Evolutionary conservation across 1,140 invertebrate genomes (phyloP), one percentile per base, ranked within the genome.

Genomic region (Lerema accius): DNA sequence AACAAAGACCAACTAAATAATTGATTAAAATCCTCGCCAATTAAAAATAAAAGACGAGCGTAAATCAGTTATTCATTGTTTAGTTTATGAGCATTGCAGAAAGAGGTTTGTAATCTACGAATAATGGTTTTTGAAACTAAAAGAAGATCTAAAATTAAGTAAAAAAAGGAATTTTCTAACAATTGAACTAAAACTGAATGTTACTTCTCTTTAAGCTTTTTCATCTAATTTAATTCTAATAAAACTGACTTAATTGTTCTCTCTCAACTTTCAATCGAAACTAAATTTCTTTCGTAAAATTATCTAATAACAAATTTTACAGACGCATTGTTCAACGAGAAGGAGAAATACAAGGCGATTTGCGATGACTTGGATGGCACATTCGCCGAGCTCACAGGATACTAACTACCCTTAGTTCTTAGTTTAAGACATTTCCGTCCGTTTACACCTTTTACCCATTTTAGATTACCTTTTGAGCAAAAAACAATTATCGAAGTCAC

Each of bases 361-460:
- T 96, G 97, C 92, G 97, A 98, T 91, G 98, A 99, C 93, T 97
- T 99, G 95, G 98, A 99, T 92, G 96, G 97, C 91, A 99, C 98
- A 84, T 97, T 99, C 92, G 95, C 95, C 88, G 96, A 96, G 93
- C 93, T 96, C 92, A 95, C 94, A 86, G 95, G 94, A 94, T 95
- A 95, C 93, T 95, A 96, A 95, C 93, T 80, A 64, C 71, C 82
- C 77, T 71, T 80, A 71, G 80, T 74, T 77, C 69, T 72, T 87
- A 86, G 80, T 73, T 77, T 86, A 89, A 87, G 82, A 80, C 71
- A 73, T 72, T 67, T 87, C 78, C 82, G 78, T 87, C 76, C 79
- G 65, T 55, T 70, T 39, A 65, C 59, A 65, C 63, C 73, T 67
- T 66, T 63, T 63, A 45, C 63, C 55, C 43, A 7, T 61, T 48